These are phyloP conservation scores for Tolmerus cingulatus DNA, from an alignment of 2,888 invertebrate species.

Conservation along the genomic window DNA sequence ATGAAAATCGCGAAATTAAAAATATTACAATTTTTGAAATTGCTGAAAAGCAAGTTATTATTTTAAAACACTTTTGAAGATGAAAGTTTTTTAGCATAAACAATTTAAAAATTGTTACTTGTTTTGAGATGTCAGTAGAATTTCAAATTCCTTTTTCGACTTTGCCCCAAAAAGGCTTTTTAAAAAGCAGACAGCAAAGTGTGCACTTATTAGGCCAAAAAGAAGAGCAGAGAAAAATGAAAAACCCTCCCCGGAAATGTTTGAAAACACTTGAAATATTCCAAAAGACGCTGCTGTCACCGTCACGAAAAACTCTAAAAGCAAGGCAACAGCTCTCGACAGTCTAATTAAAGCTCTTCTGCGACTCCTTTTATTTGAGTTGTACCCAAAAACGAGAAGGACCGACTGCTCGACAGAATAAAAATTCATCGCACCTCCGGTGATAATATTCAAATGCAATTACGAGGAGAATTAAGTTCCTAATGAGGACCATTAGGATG, in stretches of 20 bases:
- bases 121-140: not conserved
- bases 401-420: not conserved
- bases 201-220: not conserved
- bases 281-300: not conserved
- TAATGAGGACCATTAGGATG: conserved; percentile 32
- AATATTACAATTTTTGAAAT: not conserved
- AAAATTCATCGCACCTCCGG: conserved; percentile 17
- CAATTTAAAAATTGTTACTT: not conserved
- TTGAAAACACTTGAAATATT: not conserved
- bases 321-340: not conserved
- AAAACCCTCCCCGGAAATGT: not conserved
- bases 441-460: conserved; percentile 38
- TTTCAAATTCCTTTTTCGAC: not conserved
- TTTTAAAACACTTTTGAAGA: not conserved
- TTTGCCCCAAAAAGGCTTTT: not conserved
- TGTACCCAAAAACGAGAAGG: not conserved
- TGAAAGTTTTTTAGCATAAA: not conserved
- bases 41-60: not conserved
- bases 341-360: conserved; percentile 18
- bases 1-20: too few species aligned
- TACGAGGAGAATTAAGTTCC: conserved; percentile 29
- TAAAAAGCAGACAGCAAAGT: not conserved
- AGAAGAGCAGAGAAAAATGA: not conserved
- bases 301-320: not conserved
- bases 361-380: not conserved